phyloP scores from a whole-genome alignment of 2,113 vertebrate species.

The Cololabis saira region DNA sequence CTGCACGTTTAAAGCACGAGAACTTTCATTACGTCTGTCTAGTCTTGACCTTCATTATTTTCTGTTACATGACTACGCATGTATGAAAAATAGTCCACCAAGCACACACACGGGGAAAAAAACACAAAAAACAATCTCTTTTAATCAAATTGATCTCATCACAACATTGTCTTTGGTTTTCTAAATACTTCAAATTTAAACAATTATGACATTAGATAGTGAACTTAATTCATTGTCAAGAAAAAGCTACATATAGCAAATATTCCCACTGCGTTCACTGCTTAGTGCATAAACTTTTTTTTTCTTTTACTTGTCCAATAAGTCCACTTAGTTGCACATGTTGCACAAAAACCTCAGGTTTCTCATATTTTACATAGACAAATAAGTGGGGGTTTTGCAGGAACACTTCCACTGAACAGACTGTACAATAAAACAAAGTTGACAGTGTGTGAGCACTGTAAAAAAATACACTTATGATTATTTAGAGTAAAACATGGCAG shows the following conservation, averaged over 20 bases:
- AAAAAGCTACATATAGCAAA: slow-evolving; percentile 53
- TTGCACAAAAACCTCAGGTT: slow-evolving; percentile 56
- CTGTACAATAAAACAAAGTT: slow-evolving; percentile 66
- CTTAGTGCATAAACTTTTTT: slow-evolving; percentile 56
- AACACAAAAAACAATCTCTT: too few relatives aligned
- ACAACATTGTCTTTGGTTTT: slow-evolving; percentile 58
- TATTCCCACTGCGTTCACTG: slow-evolving; percentile 38
- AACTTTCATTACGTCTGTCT: slow-evolving; percentile 4
- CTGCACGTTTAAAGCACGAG: neutral
- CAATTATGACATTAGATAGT: slow-evolving; percentile 40
- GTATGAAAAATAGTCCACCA: too few relatives aligned
- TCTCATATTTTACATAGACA: slow-evolving; percentile 67
- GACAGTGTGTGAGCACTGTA: slow-evolving; percentile 21
- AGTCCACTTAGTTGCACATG: slow-evolving; percentile 63
- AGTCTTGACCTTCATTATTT: neutral
- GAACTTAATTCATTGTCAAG: slow-evolving; percentile 34
- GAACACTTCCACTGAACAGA: slow-evolving; percentile 41
- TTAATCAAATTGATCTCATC: slow-evolving; percentile 53
- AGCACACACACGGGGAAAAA: slow-evolving; percentile 18
- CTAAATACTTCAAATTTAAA: slow-evolving; percentile 45
- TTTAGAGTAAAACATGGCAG: slow-evolving; percentile 29
- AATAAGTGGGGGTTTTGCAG: slow-evolving; percentile 43
- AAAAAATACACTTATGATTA: slow-evolving; percentile 40
- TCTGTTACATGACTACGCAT: too few relatives aligned
- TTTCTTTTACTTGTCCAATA: slow-evolving; percentile 24